Base-by-base conservation (phyloP, 2,797 vertebrate genomes). In the Rhynchotus rufescens region DNA sequence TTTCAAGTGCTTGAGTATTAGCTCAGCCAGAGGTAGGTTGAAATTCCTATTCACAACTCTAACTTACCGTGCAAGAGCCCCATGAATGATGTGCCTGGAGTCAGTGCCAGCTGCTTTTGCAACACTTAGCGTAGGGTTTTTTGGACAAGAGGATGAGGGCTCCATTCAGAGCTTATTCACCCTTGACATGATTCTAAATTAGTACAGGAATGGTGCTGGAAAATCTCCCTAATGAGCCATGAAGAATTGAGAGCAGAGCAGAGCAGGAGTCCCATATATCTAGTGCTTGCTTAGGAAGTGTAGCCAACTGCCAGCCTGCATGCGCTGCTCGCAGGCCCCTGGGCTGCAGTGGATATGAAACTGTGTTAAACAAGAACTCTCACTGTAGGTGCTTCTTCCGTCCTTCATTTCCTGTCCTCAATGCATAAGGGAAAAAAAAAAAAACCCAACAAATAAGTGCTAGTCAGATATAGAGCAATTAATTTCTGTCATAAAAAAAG, bases 221-320 rank as follows among this genome's bases (percentile, higher is more conserved):
- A 91, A 93, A 92, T 93, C 84, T 94, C 75, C 86, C 84, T 88
- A 95, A 84, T 90, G 89, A 96, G 75, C 90, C 85, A 8, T 93
- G 88, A 96, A 90, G 25, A 59, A 79, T 42, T 28, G 62, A 80
- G 67, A 88, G 90, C 15, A 82, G 67, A 88, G 90, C 12, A 65
- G 74, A 77, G 76, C 81, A 95, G 82, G 90, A 92, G 89, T 80
- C 42, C 67, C 79, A 2, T 56, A 47, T 5, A 1, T 49, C 12
- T 57, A 61, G 40, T 22, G 4, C 81, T 84, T 3, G 0, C 80
- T 74, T 92, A 76, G 83, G 26, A 71, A 80, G 26, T 52, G 40
- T 36, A 14, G 84, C 60, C 65, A 25, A 45, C 80, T 93, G 88
- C 90, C 83, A 75, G 40, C 51, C 84, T 69, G 76, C 11, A 2